Evolutionary conservation across 2,113 vertebrate genomes (phyloP).

Genomic region (Chlorodrepanis virens): DNA sequence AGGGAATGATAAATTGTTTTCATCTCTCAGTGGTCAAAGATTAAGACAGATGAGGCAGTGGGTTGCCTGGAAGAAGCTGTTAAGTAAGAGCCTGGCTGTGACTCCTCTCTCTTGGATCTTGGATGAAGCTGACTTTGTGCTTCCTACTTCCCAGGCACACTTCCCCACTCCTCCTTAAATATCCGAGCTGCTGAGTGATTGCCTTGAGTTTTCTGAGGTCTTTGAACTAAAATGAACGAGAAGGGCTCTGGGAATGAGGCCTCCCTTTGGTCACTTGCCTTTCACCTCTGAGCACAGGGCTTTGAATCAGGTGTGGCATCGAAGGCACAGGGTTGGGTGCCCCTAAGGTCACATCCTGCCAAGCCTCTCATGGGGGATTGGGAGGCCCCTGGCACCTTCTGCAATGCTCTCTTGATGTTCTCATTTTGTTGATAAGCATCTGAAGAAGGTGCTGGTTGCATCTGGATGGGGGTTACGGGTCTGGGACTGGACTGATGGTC

Average conservation of each 20-base stretch:
- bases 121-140: background rate
- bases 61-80: conserved; percentile 29
- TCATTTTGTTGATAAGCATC: background rate
- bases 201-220: conserved; percentile 23
- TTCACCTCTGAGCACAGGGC: background rate
- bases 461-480: background rate
- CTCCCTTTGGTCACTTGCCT: background rate
- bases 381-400: background rate
- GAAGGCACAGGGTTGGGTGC: background rate
- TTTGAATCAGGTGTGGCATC: background rate
- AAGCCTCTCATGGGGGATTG: background rate
- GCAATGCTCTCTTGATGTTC: background rate
- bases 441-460: background rate
- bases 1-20: conserved; percentile 37
- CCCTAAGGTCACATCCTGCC: background rate
- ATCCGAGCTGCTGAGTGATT: conserved; percentile 17
- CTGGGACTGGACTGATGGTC: background rate
- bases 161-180: conserved; percentile 9
- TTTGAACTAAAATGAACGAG: conserved; percentile 25
- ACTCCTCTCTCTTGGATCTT: background rate
- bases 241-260: background rate
- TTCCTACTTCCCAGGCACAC: background rate
- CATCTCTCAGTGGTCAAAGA: conserved; percentile 23
- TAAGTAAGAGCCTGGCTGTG: background rate
- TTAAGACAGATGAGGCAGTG: conserved; percentile 13